Evolutionary conservation across 2,888 invertebrate species (phyloP), one percentile per base, ranked within the genome.

Genomic region (Conus canariensis): DNA sequence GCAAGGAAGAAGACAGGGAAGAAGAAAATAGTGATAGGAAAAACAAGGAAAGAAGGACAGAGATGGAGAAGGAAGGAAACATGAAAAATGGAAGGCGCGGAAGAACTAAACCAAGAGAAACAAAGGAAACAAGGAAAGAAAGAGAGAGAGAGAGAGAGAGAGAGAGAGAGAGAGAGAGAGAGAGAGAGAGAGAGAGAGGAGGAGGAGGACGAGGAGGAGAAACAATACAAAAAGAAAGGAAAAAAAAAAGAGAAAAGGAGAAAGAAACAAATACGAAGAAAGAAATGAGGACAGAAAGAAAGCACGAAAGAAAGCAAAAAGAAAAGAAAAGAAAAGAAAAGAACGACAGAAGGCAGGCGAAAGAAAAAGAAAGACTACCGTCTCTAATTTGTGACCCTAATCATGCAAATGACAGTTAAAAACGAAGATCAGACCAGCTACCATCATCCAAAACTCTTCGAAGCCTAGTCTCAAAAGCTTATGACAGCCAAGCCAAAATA

Each of bases 221-320:
- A 22, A 70, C 70, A 22, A 8, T 19, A 22, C 8, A 7, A 70
- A 7, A 70, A 5, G 70, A 19, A 22, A 70, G 8, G 8, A 5
- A 70, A 8, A 70, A 22, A 16, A n/a, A n/a, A n/a, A n/a, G n/a
- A 19, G 25, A 74, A 74, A n/a, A n/a, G n/a, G n/a, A n/a, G 25
- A n/a, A 10, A 74, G n/a, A 74, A n/a, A 74, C n/a, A 74, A 10
- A 74, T 25, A 45, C 45, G 45, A 45, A 45, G 3, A 45, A 45
- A 4, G 45, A 45, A 45, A 45, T 45, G 45, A 45, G 10, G 74
- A 74, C n/a, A 74, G 74, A 25, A 7, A 74, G 74, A 74, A n/a
- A 74, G n/a, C 22, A n/a, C 9, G 9, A 0, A n/a, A n/a, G 8
- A n/a, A 9, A n/a, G 3, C 3, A 5, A 9, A 0, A 3, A n/a